Evolutionary conservation across 2,888 invertebrate genomes (phyloP), one percentile per base, ranked within the genome.

Genomic region (Microctonus brassicae): DNA sequence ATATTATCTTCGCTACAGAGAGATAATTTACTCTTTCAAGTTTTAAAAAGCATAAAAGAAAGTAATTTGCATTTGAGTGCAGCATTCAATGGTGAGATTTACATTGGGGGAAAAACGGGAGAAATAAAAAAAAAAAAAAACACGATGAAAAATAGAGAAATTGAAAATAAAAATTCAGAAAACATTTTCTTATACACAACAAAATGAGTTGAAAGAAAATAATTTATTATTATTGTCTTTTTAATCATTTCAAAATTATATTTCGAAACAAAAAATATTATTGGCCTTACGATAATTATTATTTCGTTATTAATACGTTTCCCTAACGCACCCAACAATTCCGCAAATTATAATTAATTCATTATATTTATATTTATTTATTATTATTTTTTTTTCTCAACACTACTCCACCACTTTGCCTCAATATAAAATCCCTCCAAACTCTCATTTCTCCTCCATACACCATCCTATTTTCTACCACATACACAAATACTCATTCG

Each of bases 221-320:
- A 42, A 24, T 60, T 62, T 39, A n/a, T 39, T 39, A 39, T 39
- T 39, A 39, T 39, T 39, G 39, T 39, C 39, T 39, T 39, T 39
- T 39, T 39, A 5, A 39, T n/a, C 39, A 39, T 39, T 39, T 4
- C 39, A 39, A 13, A 6, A 39, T 3, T n/a, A 39, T 39, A n/a
- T 39, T 33, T 33, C 13, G 3, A 13, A 61, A 34, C 36, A 26
- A 61, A 71, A 76, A 78, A 78, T 76, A 77, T 76, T 79, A 79
- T 78, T 74, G 72, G 75, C 70, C 72, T 74, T 79, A 76, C 75
- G 78, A 67, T 75, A 77, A 79, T 79, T 39, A 79, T 76, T 78
- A 73, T 77, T 52, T 33, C 55, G 67, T 62, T 70, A 68, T 70
- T 72, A 65, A 68, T 72, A 70, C 57, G 52, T 42, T 36, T 69